Evolutionary conservation across 2,113 vertebrate species (phyloP).

Genomic region (western clawed frog (Xenopus tropicalis)): UCB_Xtro_10.0 CM004446.2:18820501-18821000

Average conservation of each 20-base stretch:
- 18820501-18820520: no score
- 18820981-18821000: no score
- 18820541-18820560: no score
- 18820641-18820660: not conserved
- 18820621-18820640: no score
- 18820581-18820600: not conserved
- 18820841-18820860: not conserved
- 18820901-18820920: no score
- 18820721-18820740: not conserved
- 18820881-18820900: no score
- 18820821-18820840: slow-evolving; percentile 15
- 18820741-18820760: not conserved
- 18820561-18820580: no score
- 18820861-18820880: no score
- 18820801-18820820: slow-evolving; percentile 8
- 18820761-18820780: slow-evolving; percentile 6
- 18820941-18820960: no score
- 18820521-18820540: no score
- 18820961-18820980: no score
- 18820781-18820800: slow-evolving; percentile 21
- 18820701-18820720: not conserved
- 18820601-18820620: not conserved
- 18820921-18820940: no score
- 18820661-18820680: not conserved
- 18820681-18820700: not conserved